Conservation (phyloP, 2,113 vertebrate species). For the Trematomus loennbergii region DNA sequence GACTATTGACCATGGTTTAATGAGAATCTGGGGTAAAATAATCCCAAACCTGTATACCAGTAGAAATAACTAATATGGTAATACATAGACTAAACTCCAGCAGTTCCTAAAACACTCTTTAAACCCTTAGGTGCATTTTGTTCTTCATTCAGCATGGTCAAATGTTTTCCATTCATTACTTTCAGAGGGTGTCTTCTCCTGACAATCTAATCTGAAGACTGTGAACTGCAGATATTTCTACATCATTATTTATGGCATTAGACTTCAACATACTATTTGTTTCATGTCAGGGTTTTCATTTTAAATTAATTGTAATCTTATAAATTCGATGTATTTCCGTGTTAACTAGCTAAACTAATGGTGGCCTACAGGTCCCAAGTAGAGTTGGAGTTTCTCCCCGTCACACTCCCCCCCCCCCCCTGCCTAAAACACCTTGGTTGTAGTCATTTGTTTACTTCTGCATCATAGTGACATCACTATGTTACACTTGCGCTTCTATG, state of each 20-base stretch:
- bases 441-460: too few relatives aligned
- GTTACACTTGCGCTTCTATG: too few relatives aligned
- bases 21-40: conserved; percentile 8
- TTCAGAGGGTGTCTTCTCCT: neutral
- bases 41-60: conserved; percentile 8
- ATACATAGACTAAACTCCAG: neutral
- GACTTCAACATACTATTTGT: neutral
- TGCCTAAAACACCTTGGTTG: too few relatives aligned
- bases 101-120: neutral
- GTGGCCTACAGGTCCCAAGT: neutral
- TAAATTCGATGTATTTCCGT: neutral
- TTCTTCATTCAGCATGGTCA: neutral
- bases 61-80: neutral
- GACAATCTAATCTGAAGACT: neutral
- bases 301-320: neutral
- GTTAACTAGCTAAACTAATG: neutral
- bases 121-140: neutral
- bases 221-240: neutral
- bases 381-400: too few relatives aligned
- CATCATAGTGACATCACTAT: too few relatives aligned
- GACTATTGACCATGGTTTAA: conserved; percentile 3
- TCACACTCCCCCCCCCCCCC: too few relatives aligned
- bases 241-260: neutral
- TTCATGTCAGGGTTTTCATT: neutral
- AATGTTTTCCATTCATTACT: neutral